A percentile compares a stretch with the other conserved stretches of the same genome.
Evolutionary conservation across 53 echinoderm and acorn worm genomes (phyloP).

Genomic region (Antedon mediterranea): DNA sequence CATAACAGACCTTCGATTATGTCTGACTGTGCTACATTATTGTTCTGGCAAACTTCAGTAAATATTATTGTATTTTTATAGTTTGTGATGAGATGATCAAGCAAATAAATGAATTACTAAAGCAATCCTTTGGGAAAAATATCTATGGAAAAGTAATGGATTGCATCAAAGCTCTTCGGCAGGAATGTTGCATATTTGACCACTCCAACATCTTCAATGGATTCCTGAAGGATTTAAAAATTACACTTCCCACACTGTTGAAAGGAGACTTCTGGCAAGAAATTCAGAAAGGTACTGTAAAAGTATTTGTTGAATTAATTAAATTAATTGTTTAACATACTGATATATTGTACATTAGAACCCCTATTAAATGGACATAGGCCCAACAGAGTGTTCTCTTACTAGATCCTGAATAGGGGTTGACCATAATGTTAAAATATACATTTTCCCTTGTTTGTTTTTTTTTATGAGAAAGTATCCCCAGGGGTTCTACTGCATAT

Average conservation of each 20-base stretch:
- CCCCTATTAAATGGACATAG: too few species aligned
- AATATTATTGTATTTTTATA: conserved; percentile 1
- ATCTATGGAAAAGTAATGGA: conserved; percentile 75
- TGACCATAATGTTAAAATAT: background rate
- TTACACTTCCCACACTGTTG: conserved; percentile 42
- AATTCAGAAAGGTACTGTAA: conserved; percentile 31
- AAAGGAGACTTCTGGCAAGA: conserved; percentile 68
- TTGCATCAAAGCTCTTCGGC: conserved; percentile 56
- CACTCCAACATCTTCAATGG: conserved; percentile 57
- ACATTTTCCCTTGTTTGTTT: too few species aligned
- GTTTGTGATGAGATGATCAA: conserved; percentile 63
- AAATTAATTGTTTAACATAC: too few species aligned
- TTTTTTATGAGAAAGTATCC: too few species aligned
- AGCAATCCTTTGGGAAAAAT: conserved; percentile 58
- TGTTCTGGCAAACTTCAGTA: too few species aligned
- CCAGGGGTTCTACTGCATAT: too few species aligned
- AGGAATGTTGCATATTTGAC: conserved; percentile 24
- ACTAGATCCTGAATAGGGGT: too few species aligned
- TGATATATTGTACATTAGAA: too few species aligned
- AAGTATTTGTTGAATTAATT: too few species aligned
- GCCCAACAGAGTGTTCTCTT: too few species aligned
- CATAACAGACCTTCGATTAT: too few species aligned
- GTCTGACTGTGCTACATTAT: too few species aligned
- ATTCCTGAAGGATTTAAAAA: conserved; percentile 47
- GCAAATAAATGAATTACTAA: conserved; percentile 42